phyloP scores from a whole-genome alignment of 2,113 vertebrate species.

The Lepus americanus region DNA sequence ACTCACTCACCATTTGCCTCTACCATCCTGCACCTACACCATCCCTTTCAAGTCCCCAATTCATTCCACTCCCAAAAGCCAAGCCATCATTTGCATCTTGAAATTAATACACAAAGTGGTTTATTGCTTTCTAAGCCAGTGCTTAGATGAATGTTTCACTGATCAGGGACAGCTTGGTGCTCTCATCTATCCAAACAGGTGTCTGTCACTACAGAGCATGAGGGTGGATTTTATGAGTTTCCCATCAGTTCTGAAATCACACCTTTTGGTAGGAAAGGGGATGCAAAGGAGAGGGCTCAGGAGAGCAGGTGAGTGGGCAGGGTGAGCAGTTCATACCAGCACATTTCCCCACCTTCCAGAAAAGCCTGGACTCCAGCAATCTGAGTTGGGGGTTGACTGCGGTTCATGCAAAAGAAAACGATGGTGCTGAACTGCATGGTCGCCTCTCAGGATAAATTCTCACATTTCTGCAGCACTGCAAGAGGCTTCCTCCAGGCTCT shows the following conservation, averaged over 20 bases:
- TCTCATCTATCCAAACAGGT: background rate
- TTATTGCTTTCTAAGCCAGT: background rate
- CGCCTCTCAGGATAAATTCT: background rate
- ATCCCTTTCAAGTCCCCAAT: background rate
- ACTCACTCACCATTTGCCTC: background rate
- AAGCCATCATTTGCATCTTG: background rate
- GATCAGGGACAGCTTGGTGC: background rate
- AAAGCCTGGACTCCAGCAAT: background rate
- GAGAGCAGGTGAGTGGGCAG: background rate
- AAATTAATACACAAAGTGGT: background rate
- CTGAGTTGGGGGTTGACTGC: fast-evolving
- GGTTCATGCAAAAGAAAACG: background rate
- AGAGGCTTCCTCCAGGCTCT: background rate
- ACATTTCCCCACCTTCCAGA: background rate
- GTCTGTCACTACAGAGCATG: background rate
- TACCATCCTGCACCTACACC: too few relatives aligned
- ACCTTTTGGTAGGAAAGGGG: too few relatives aligned
- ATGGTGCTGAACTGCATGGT: fast-evolving
- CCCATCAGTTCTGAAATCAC: background rate
- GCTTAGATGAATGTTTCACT: background rate
- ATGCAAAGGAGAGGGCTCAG: background rate
- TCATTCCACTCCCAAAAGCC: background rate
- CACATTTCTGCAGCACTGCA: background rate
- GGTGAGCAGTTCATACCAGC: background rate
- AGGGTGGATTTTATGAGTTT: background rate